These are phyloP conservation scores for Drosophila kohkoa DNA, from an alignment of 1,140 invertebrate species.

Conservation along the genomic window DNA sequence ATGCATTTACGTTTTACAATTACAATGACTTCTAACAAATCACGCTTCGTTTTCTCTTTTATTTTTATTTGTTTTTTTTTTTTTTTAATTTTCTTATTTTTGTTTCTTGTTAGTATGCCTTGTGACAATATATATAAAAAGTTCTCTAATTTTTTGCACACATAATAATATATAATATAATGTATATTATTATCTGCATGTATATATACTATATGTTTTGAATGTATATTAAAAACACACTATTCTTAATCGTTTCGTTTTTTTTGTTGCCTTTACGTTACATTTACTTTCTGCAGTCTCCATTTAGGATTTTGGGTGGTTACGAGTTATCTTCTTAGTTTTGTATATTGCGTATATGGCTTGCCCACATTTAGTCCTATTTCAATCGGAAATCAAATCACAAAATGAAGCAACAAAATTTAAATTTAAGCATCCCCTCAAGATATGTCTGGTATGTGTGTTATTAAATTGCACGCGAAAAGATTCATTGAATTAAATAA, in stretches of 20 bases:
- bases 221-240: conserved; percentile 75
- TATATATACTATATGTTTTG: conserved; percentile 24
- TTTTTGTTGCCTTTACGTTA: background rate
- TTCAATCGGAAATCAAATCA: conserved; percentile 23
- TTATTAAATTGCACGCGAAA: conserved; percentile 38
- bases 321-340: conserved; percentile 79
- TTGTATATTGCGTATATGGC: conserved; percentile 70
- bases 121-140: conserved; percentile 72
- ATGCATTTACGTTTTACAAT: conserved; percentile 65
- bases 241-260: conserved; percentile 59
- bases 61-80: no score
- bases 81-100: background rate
- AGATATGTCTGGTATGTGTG: conserved; percentile 60
- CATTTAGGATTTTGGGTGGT: conserved; percentile 82
- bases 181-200: conserved; percentile 17
- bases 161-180: conserved; percentile 25
- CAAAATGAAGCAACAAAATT: conserved; percentile 21
- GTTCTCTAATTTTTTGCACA: conserved; percentile 57
- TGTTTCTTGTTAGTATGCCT: conserved; percentile 55
- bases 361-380: conserved; percentile 53
- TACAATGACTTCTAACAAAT: conserved; percentile 76
- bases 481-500: background rate
- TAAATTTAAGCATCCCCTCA: conserved; percentile 31
- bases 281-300: conserved; percentile 69
- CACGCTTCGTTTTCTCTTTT: conserved; percentile 60